A percentile compares a stretch with the other conserved stretches of the same genome.
These are phyloP conservation scores for Diplodus sargus DNA, from an alignment of 2,797 vertebrate genomes.

Conservation along the genomic window DNA sequence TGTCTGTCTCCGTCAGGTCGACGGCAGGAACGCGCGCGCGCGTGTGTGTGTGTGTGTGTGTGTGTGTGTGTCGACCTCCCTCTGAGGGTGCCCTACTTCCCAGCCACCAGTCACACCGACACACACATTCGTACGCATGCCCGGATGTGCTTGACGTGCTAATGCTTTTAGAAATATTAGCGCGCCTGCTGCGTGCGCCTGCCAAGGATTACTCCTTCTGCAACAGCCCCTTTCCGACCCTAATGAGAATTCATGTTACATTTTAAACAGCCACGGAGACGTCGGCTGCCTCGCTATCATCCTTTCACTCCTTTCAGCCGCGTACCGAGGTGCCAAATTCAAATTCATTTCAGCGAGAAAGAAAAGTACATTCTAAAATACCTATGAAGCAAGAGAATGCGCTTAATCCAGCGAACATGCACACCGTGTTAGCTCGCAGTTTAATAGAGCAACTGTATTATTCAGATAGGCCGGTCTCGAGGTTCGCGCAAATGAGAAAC, in stretches of 20 bases:
- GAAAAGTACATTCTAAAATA: constrained; percentile 60
- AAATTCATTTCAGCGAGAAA: constrained; percentile 60
- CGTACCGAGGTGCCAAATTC: constrained; percentile 57
- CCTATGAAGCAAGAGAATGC: constrained; percentile 67
- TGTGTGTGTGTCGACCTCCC: constrained; percentile 60
- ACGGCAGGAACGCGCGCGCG: constrained; percentile 23
- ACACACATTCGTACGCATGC: constrained; percentile 11
- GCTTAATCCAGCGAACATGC: constrained; percentile 68
- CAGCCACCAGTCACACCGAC: constrained; percentile 34
- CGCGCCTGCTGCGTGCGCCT: constrained; percentile 41
- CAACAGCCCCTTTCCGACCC: constrained; percentile 57
- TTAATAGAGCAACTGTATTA: constrained; percentile 67
- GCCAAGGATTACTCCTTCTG: constrained; percentile 75
- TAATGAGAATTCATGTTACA: constrained; percentile 77
- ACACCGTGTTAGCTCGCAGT: constrained; percentile 45
- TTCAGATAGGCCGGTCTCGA: constrained; percentile 60
- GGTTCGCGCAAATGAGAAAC: constrained; percentile 65
- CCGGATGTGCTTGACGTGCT: constrained; percentile 66
- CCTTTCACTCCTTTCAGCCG: constrained; percentile 49
- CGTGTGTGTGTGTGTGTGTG: constrained; percentile 55
- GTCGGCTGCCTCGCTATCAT: constrained; percentile 55
- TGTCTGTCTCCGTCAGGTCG: constrained; percentile 50
- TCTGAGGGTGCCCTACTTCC: constrained; percentile 64
- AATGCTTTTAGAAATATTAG: constrained; percentile 76
- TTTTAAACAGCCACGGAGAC: constrained; percentile 62